Conservation (phyloP, 2,888 invertebrate genomes). For the Tenthredo scrophulariae region DNA sequence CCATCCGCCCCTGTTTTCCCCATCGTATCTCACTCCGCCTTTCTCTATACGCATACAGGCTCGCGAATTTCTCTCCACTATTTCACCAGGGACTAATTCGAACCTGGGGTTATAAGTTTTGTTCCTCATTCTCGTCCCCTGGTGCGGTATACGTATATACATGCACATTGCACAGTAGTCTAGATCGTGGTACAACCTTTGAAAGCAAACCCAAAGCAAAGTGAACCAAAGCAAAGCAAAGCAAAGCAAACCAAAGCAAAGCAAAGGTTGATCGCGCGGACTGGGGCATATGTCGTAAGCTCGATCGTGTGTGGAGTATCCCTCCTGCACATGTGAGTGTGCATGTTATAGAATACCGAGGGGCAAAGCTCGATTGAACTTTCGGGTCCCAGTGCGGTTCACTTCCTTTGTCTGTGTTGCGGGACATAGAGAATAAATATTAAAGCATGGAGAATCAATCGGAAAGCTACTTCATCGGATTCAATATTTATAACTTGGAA, state of each 20-base stretch:
- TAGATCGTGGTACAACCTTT: not conserved
- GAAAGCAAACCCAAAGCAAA: not conserved
- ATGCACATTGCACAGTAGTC: not conserved
- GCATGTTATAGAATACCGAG: not conserved
- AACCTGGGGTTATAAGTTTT: slow-evolving; percentile 4
- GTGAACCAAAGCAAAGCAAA: not conserved
- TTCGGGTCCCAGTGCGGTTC: not conserved
- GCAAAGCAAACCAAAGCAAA: not conserved
- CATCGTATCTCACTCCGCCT: not conserved
- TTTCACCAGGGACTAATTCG: slow-evolving; percentile 19
- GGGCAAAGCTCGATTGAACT: slow-evolving; percentile 46
- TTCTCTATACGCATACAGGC: not conserved
- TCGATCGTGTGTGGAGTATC: slow-evolving; percentile 10
- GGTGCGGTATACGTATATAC: not conserved
- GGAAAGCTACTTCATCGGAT: not conserved
- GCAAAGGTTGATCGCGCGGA: slow-evolving; percentile 38
- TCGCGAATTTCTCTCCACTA: not conserved
- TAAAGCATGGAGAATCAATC: not conserved
- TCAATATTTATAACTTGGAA: not conserved
- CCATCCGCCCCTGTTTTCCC: not conserved
- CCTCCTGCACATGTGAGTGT: not conserved
- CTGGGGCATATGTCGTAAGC: slow-evolving; percentile 35
- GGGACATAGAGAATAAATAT: not conserved
- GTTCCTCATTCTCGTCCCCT: not conserved
- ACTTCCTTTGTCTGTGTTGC: not conserved